A percentile compares a stretch with the other conserved stretches of the same genome.
Conservation (phyloP, 2,888 invertebrate genomes). For the Drosophila atroscutellata region DNA sequence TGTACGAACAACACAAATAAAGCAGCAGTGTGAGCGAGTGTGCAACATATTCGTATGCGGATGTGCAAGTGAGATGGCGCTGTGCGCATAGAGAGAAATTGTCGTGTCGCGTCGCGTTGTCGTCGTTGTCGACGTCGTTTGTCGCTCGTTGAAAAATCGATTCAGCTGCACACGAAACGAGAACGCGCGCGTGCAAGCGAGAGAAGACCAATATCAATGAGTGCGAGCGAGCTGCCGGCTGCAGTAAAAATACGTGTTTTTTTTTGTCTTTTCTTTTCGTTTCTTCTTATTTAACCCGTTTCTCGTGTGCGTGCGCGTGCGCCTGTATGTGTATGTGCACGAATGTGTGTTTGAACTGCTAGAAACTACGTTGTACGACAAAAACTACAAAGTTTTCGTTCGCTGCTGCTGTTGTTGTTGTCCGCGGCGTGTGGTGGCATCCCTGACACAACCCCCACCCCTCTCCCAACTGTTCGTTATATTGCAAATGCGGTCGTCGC, state of each 20-base stretch:
- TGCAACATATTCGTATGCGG: conserved; percentile 11
- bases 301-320: conserved; percentile 72
- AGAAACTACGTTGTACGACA: conserved; percentile 65
- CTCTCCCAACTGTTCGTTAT: conserved; percentile 13
- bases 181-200: conserved; percentile 61
- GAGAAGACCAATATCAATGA: conserved; percentile 13
- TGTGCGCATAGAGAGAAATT: conserved; percentile 66
- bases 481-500: conserved; percentile 71
- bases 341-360: conserved; percentile 31
- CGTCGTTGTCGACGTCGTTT: conserved; percentile 39
- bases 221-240: conserved; percentile 52
- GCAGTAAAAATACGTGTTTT: conserved; percentile 56
- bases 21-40: conserved; percentile 42
- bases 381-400: conserved; percentile 67
- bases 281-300: conserved; percentile 69
- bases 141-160: conserved; percentile 75
- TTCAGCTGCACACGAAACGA: conserved; percentile 69
- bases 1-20: conserved; percentile 65
- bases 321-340: conserved; percentile 36
- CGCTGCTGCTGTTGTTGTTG: conserved; percentile 21
- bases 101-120: conserved; percentile 63
- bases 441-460: conserved; percentile 6
- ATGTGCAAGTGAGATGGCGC: conserved; percentile 51
- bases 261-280: conserved; percentile 38
- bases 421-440: conserved; percentile 73